Evolutionary conservation across 2,888 invertebrate genomes (phyloP).

Genomic region (Sisyra nigra): DNA sequence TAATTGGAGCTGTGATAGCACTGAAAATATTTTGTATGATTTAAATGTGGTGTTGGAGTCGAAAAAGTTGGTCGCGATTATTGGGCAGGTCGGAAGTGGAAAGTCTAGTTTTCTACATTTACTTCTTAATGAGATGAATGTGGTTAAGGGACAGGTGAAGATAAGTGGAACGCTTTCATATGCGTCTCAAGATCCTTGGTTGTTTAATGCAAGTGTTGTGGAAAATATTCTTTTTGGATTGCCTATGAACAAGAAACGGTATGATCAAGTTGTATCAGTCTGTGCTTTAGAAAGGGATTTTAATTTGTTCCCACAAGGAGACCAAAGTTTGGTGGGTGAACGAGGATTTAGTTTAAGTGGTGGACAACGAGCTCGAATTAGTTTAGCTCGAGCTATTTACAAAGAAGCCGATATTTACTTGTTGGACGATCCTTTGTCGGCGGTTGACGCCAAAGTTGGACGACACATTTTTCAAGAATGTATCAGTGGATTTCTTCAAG

Average conservation of each 20-base stretch:
- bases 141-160: constrained; percentile 25
- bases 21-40: constrained; percentile 27
- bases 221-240: constrained; percentile 68
- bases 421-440: constrained; percentile 64
- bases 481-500: constrained; percentile 38
- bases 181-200: constrained; percentile 46
- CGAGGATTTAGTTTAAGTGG: constrained; percentile 65
- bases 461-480: constrained; percentile 55
- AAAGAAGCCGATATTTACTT: constrained; percentile 60
- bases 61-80: constrained; percentile 34
- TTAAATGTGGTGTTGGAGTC: constrained; percentile 26
- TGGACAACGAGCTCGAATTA: constrained; percentile 70
- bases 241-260: constrained; percentile 35
- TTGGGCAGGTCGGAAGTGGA: constrained; percentile 52
- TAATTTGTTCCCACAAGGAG: constrained; percentile 55
- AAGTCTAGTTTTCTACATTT: constrained; percentile 33
- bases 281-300: constrained; percentile 54
- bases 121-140: constrained; percentile 27
- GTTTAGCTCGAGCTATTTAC: constrained; percentile 59
- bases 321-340: constrained; percentile 63
- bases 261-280: constrained; percentile 38
- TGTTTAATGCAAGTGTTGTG: constrained; percentile 39
- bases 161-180: constrained; percentile 35
- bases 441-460: constrained; percentile 61
- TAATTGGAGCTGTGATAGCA: constrained; percentile 17